Evolutionary conservation across 2,888 invertebrate genomes (phyloP), one percentile per base, ranked within the genome.

Genomic region (Oscheius sp.): DNA sequence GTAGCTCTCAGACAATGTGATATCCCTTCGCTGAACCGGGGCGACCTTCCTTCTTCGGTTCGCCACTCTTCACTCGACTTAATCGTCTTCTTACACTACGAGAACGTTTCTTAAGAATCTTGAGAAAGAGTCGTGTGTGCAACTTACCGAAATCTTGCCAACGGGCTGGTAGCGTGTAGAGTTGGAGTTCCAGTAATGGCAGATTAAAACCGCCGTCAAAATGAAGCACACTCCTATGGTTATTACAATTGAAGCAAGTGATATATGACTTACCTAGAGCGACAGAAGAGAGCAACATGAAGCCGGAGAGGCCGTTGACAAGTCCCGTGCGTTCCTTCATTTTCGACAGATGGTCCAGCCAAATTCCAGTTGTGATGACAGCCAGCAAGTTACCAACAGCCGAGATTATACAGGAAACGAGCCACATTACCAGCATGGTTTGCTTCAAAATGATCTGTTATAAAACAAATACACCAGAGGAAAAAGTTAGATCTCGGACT

Each of bases 131-230:
- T 21, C 21, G 21, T 21, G 2, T 21, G 5, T 2, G 29, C 10
- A 47, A 66, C 79, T 73, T 53, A 86, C 86, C 50, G 86, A 84
- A 55, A 87, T 81, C 66, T 82, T 77, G 13, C 85, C 86, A 55
- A 87, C 86, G 7, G 87, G 82, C 65, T 87, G 87, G 74, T 87
- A 87, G 60, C 84, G 84, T 29, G 85, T 79, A 0, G 86, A 86
- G 55, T 87, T 84, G 29, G 86, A 86, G 55, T 85, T 86, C 87
- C 87, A 87, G 73, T 87, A 87, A 71, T 87, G 86, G 62, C 87
- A 87, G 73, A 87, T 87, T 79, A 87, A 82, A 37, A 87, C 87
- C 4, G 87, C 85, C 2, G 86, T 87, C 55, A 87, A 75, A 50
- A 87, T 87, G 79, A 87, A 87, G 74, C 87, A 87, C 0, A 87